Evolutionary conservation across 2,888 invertebrate genomes (phyloP).

Genomic region (Drosophila crucigera): DNA sequence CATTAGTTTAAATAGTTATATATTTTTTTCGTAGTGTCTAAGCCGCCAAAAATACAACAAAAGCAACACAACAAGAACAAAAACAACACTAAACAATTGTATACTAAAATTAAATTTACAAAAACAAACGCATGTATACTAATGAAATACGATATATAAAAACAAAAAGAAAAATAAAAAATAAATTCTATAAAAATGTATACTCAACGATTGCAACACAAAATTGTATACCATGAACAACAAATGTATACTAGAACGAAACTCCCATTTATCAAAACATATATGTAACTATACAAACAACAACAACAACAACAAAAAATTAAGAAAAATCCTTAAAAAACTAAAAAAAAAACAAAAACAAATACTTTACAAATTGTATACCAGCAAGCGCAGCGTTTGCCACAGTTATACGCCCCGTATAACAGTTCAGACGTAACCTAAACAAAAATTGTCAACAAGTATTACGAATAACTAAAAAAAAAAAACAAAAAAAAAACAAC

Average conservation of each 20-base stretch:
- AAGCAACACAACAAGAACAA: slow-evolving; percentile 30
- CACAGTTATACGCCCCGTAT: slow-evolving; percentile 50
- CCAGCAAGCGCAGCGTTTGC: slow-evolving; percentile 38
- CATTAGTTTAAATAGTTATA: slow-evolving; percentile 69
- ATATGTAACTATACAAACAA: slow-evolving; percentile 25
- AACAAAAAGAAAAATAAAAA: slow-evolving; percentile 6
- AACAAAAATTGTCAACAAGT: slow-evolving; percentile 53
- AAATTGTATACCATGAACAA: slow-evolving; percentile 48
- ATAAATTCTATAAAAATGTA: slow-evolving; percentile 31
- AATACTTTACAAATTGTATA: slow-evolving; percentile 50
- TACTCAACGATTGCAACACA: slow-evolving; percentile 36
- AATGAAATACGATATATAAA: slow-evolving; percentile 55
- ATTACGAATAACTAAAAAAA: slow-evolving; percentile 37
- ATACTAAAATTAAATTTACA: slow-evolving; percentile 66
- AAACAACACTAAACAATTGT: slow-evolving; percentile 59
- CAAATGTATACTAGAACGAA: slow-evolving; percentile 61
- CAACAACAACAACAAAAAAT: slow-evolving; percentile 11
- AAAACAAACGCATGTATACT: slow-evolving; percentile 54
- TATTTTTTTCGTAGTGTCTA: slow-evolving; percentile 66
- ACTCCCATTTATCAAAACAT: slow-evolving; percentile 57
- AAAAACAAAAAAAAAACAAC: slow-evolving; percentile 4
- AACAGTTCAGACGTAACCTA: slow-evolving; percentile 34
- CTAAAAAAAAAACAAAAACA: neutral
- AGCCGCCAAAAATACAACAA: slow-evolving; percentile 44
- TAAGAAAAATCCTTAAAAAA: slow-evolving; percentile 3